Evolutionary conservation across 2,797 vertebrate species (phyloP).

Genomic region (Kryptolebias ocellatus): DNA sequence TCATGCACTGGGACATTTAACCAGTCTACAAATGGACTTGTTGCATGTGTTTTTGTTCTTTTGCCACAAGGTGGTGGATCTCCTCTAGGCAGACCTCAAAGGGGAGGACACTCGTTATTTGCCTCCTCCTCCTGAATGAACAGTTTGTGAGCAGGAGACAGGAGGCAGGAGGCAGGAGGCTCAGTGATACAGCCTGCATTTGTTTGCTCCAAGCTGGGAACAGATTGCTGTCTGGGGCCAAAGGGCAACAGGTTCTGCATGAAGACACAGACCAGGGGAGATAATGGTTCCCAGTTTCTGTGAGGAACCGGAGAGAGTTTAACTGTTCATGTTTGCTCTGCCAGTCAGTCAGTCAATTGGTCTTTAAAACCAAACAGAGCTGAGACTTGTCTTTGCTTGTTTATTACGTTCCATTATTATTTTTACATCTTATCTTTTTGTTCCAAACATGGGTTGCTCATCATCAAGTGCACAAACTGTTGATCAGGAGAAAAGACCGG

Average conservation of each 20-base stretch:
- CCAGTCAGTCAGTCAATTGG: constrained; percentile 21
- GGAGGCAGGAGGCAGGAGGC: constrained; percentile 31
- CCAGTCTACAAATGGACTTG: neutral
- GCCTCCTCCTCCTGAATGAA: constrained; percentile 56
- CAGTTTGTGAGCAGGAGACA: constrained; percentile 50
- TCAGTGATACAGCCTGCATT: constrained; percentile 36
- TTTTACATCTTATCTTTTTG: constrained; percentile 8
- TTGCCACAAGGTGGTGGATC: constrained; percentile 56
- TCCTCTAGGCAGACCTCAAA: constrained; percentile 25
- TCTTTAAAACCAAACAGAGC: constrained; percentile 31
- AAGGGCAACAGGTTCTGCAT: constrained; percentile 64
- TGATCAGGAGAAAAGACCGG: constrained; percentile 81
- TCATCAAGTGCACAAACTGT: constrained; percentile 82
- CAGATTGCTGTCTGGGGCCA: constrained; percentile 43
- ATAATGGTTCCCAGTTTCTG: constrained; percentile 58
- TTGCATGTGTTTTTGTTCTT: constrained; percentile 15
- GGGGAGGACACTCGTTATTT: constrained; percentile 51
- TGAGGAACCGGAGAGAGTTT: constrained; percentile 44
- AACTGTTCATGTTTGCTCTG: constrained; percentile 37
- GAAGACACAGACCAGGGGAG: constrained; percentile 49
- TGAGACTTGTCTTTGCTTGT: constrained; percentile 24
- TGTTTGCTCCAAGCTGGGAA: constrained; percentile 42
- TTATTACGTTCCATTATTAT: constrained; percentile 14
- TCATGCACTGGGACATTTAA: too few species aligned
- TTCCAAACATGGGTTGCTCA: constrained; percentile 80